Evolutionary conservation across 2,888 invertebrate species (phyloP), one percentile per base, ranked within the genome.

Genomic region (Drosophila anomelani): DNA sequence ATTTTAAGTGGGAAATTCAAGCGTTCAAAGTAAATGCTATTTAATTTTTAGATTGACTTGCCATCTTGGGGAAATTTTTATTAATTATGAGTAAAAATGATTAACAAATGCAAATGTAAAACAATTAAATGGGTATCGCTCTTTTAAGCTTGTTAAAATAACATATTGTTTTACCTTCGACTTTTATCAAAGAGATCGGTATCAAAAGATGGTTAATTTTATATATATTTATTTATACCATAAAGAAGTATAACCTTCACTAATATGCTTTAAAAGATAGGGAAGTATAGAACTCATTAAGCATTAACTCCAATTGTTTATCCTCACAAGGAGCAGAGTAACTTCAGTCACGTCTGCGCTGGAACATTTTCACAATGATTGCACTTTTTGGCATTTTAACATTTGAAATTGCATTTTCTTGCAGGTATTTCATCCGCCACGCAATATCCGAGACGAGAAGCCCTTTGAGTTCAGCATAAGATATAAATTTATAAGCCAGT

Each of bases 401-500:
- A 56, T 70, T 66, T 64, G 38, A 51, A 54, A 63, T 57, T 29
- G 43, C 38, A 74, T 51, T 51, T 64, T 44, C 44, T 53, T 83
- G 15, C 90, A 93, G 93, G 93, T 93, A 76, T 93, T 92, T 79
- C 93, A 92, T 89, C 92, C 96, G 95, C 93, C 95, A 63, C 94
- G 95, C 51, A 95, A 95, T 20, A 79, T 91, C 63, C 95, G 95
- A n/a, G 95, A 95, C 77, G 94, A 94, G 54, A 95, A 95, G 71
- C 95, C 96, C n/a, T 97, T 97, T 92, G 95, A 96, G 86, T 96
- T 97, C 91, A 94, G 94, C 55, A 93, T 97, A 83, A 94, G 97
- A 55, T 97, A 97, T 93, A 95, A 96, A 91, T 97, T 97, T 93
- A 95, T 97, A 70, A 95, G 96, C 70, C 95, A 95, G 79, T 95